Evolutionary conservation across 2,888 invertebrate species (phyloP), one percentile per base, ranked within the genome.

Genomic region (Cosmopolites sordidus): DNA sequence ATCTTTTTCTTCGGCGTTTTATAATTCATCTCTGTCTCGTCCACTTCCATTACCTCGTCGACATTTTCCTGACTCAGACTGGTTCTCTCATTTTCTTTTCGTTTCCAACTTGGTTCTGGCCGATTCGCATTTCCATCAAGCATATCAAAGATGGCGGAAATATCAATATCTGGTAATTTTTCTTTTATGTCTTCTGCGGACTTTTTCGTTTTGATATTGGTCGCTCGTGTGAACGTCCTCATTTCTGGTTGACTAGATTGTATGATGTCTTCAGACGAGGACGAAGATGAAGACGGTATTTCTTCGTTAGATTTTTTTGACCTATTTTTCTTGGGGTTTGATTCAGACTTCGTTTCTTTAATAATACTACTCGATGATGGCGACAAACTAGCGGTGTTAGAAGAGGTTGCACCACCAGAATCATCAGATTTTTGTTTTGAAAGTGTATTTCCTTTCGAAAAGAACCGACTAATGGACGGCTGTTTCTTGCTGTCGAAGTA

Each of bases 401-500:
- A n/a, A n/a, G n/a, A n/a, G n/a, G n/a, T n/a, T n/a, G n/a, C n/a
- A n/a, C n/a, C n/a, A n/a, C n/a, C n/a, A n/a, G n/a, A n/a, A n/a
- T n/a, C n/a, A n/a, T 22, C 22, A 22, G 22, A 5, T 8, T 22
- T 22, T 8, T 3, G 8, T 22, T 8, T 3, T 3, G 22, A 8
- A 22, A 22, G 8, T 22, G 22, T 22, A 8, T 22, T 22, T 39
- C 5, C 30, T 43, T 52, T 58, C 11, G 17, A 5, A 22, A 58
- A 54, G 51, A 39, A 58, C n/a, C 63, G 60, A 44, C 62, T 64
- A 30, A 69, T 62, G 1, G 60, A 61, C n/a, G 68, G 64, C 53
- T 71, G 68, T 14, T 63, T 69, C 64, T 69, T 69, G 40, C 58
- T 62, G 59, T 74, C 73, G 58, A 72, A 70, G 51, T 79, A 67